phyloP scores from a whole-genome alignment of 2,888 invertebrate species.

The Rhodophaea formosa region DNA sequence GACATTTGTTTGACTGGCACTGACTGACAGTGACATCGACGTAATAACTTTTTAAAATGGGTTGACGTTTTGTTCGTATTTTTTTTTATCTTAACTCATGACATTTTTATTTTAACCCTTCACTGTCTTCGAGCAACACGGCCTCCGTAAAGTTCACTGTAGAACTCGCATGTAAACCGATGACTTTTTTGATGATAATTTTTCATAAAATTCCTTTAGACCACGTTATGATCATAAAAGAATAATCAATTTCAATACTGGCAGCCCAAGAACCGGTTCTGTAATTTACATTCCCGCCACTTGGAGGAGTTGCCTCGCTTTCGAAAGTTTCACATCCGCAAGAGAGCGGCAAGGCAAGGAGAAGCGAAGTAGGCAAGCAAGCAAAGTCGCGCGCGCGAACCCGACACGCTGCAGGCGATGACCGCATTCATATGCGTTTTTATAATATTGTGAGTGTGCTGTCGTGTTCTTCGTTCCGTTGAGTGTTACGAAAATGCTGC shows the following conservation, averaged over 20 bases:
- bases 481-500: constrained; percentile 78
- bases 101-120: neutral
- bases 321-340: constrained; percentile 82
- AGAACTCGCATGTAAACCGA: too few species aligned
- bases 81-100: neutral
- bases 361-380: constrained; percentile 66
- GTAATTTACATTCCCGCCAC: constrained; percentile 77
- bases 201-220: too few species aligned
- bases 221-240: too few species aligned
- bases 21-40: neutral
- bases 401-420: constrained; percentile 78
- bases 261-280: constrained; percentile 62
- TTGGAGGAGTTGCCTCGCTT: constrained; percentile 74
- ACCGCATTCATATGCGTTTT: constrained; percentile 78
- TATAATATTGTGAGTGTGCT: constrained; percentile 74
- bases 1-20: neutral
- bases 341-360: constrained; percentile 73
- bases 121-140: too few species aligned
- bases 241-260: constrained; percentile 35
- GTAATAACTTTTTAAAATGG: neutral
- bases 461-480: constrained; percentile 72
- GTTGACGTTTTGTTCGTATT: neutral
- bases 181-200: too few species aligned
- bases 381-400: constrained; percentile 75
- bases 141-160: too few species aligned